Evolutionary conservation across 2,797 vertebrate species (phyloP).

Genomic region (Anguilla megastoma): DNA sequence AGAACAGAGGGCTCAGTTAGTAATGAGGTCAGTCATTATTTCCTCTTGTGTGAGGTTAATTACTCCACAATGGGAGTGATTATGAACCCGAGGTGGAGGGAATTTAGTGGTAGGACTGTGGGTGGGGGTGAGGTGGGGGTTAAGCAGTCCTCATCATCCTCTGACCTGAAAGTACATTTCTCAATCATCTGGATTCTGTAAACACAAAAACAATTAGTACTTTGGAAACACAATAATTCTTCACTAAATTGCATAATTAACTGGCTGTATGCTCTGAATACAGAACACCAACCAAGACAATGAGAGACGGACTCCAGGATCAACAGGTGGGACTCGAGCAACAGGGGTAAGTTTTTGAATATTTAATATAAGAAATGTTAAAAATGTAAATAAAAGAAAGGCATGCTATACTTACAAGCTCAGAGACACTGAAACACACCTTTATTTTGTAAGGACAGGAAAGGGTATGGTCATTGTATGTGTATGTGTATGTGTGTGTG

Average conservation of each 20-base stretch:
- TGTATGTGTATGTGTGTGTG: too few species aligned
- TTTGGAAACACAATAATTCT: not conserved
- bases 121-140: not conserved
- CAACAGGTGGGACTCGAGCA: not conserved
- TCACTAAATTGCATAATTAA: not conserved
- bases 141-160: not conserved
- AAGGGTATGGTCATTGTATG: too few species aligned
- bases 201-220: not conserved
- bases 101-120: not conserved
- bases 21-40: slow-evolving; percentile 36
- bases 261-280: not conserved
- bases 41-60: not conserved
- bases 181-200: not conserved
- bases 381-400: not conserved
- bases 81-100: not conserved
- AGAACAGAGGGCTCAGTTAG: slow-evolving; percentile 47
- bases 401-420: too few species aligned
- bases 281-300: not conserved
- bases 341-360: not conserved
- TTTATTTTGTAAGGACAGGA: too few species aligned
- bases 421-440: too few species aligned
- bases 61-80: not conserved
- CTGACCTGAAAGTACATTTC: not conserved
- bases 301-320: not conserved
- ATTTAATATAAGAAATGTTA: not conserved